These are phyloP conservation scores for Pseudorhombus dupliciocellatus DNA, from an alignment of 2,113 vertebrate species.

Conservation along the genomic window DNA sequence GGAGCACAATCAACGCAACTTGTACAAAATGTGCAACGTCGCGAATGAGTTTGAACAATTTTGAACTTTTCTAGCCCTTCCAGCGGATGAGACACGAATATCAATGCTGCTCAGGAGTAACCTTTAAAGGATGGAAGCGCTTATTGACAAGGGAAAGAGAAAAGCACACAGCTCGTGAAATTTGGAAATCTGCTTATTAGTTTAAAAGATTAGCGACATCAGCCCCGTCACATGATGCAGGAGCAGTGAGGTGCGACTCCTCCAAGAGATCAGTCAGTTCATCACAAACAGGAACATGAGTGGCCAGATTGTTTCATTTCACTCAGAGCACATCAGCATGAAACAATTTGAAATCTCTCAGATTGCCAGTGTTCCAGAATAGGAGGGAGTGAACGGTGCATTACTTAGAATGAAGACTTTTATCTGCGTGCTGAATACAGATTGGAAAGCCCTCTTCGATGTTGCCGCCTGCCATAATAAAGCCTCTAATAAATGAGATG, in stretches of 20 bases:
- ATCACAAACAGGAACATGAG: conserved; percentile 62
- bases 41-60: conserved; percentile 22
- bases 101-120: conserved; percentile 8
- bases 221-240: conserved; percentile 56
- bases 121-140: conserved; percentile 3
- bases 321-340: conserved; percentile 55
- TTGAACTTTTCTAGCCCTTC: conserved; percentile 20
- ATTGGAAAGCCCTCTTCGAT: conserved; percentile 54
- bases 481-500: conserved; percentile 75
- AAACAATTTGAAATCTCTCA: conserved; percentile 70
- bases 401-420: conserved; percentile 71
- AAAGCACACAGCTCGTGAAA: conserved; percentile 37
- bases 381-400: conserved; percentile 54
- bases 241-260: conserved; percentile 53
- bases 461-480: conserved; percentile 69
- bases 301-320: conserved; percentile 71
- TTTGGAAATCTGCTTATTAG: conserved; percentile 58
- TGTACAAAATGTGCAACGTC: conserved; percentile 10
- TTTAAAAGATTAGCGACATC: conserved; percentile 62
- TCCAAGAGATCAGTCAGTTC: conserved; percentile 54
- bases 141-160: neutral
- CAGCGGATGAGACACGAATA: neutral
- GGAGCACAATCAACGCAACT: conserved; percentile 26
- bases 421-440: conserved; percentile 66
- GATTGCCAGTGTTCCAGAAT: conserved; percentile 59